Conservation (phyloP, 2,888 invertebrate species). For the Mimumesa dahlbomi region DNA sequence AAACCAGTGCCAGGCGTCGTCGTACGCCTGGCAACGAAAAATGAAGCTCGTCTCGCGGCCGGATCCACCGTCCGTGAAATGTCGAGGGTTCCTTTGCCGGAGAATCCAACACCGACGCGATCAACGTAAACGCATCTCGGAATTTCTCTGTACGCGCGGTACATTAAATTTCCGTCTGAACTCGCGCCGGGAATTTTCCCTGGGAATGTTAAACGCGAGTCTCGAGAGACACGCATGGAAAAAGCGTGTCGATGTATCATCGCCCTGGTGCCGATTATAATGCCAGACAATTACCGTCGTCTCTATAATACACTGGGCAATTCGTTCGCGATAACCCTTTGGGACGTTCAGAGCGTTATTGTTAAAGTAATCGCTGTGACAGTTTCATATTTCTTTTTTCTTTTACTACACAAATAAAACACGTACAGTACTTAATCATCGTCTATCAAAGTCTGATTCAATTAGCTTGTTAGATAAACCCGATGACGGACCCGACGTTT, state of each 20-base stretch:
- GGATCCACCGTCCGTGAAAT: conserved; percentile 26
- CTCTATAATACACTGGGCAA: too few relatives aligned
- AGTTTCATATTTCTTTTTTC: too few relatives aligned
- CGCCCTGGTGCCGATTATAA: too few relatives aligned
- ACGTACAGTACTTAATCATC: background rate
- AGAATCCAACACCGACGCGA: conserved; percentile 7
- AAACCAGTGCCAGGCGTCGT: conserved; percentile 7
- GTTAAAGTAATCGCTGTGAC: background rate
- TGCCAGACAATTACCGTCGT: too few relatives aligned
- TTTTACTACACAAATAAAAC: background rate
- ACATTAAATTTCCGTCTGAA: too few relatives aligned
- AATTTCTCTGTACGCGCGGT: background rate
- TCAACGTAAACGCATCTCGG: too few relatives aligned
- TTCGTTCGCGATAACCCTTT: too few relatives aligned
- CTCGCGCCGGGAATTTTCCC: too few relatives aligned
- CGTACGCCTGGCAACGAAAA: background rate
- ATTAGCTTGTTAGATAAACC: background rate
- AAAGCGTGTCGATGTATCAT: too few relatives aligned
- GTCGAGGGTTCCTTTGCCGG: background rate
- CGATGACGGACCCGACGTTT: background rate
- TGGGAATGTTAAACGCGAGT: too few relatives aligned
- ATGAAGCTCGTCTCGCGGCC: conserved; percentile 8
- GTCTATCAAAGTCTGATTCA: conserved; percentile 3
- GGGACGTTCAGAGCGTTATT: too few relatives aligned
- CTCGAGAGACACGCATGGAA: too few relatives aligned